Percentiles rank a stretch among this genome's conserved stretches.
These are phyloP conservation scores for Caenorhabditis remanei DNA, from an alignment of 1,140 invertebrate genomes.

Conservation along the genomic window DNA sequence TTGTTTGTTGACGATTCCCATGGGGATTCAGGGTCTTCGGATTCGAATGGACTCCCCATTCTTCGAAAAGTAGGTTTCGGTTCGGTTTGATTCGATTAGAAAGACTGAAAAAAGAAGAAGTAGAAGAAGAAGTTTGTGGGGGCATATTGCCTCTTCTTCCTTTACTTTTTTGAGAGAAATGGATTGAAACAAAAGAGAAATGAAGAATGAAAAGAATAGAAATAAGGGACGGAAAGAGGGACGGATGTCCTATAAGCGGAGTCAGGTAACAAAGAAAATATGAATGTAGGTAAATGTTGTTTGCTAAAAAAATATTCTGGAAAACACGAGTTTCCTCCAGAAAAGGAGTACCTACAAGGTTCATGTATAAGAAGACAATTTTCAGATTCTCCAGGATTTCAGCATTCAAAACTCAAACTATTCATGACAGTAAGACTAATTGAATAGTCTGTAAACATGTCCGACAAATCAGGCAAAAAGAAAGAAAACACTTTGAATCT, in stretches of 20 bases:
- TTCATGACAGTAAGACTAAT: too few relatives aligned
- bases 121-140: neutral
- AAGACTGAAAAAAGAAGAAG: neutral
- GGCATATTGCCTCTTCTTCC: neutral
- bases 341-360: too few relatives aligned
- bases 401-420: too few relatives aligned
- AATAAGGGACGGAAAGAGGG: neutral
- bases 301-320: neutral
- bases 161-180: neutral
- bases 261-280: neutral
- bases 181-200: conserved; percentile 9
- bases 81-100: conserved; percentile 53
- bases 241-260: neutral
- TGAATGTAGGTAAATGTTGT: neutral
- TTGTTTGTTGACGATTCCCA: conserved; percentile 42
- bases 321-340: too few relatives aligned
- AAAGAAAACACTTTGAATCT: too few relatives aligned
- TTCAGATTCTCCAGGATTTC: too few relatives aligned
- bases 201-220: neutral
- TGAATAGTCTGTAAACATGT: too few relatives aligned
- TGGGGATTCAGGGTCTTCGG: neutral
- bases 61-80: conserved; percentile 53
- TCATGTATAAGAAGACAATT: too few relatives aligned
- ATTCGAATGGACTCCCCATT: neutral
- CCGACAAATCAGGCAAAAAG: too few relatives aligned